Evolutionary conservation across 2,888 invertebrate species (phyloP), one percentile per base, ranked within the genome.

Genomic region (Mesorhabditis belari): DNA sequence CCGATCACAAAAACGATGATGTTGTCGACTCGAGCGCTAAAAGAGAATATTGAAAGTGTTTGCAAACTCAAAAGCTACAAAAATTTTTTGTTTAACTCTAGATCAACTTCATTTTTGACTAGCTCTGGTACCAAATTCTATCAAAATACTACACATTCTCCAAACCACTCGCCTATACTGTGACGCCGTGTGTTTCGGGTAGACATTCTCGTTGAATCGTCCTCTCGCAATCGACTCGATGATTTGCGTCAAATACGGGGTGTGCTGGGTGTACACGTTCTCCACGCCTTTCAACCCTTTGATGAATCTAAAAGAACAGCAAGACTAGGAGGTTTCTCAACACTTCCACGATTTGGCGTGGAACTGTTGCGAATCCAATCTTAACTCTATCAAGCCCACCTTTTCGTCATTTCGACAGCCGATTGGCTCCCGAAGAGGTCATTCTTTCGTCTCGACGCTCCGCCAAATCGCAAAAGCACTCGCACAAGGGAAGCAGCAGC

Each of bases 201-300:
- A 71, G 19, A 60, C 25, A 28, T 63, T 66, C 28, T 71, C 71
- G 5, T 58, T 54, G 21, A 62, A 49, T 28, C 57, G 54, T 2
- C 92, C 93, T 81, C 91, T 92, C 35, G 91, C 86, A 0, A 94
- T 84, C 80, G 92, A 91, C 76, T 95, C 95, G 0, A 98, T 81
- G 0, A 90, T 88, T 24, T 58, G 61, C 55, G 69, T 88, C 5
- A 99, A 83, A 25, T 92, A 85, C 0, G 98, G 95, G n/a, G 89
- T 89, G 83, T 99, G 98, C 81, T 98, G 98, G 0, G 98, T 96
- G 84, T 94, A 99, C 65, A 99, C 91, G 83, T 99, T 99, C 82
- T 99, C 98, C 0, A 98, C 95, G 1, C 95, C 98, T 83, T 89
- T 90, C 23, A 92, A 84, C 3, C 76, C 74, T 63, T 71, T 74